Evolutionary conservation across 2,113 vertebrate species (phyloP).

Genomic region (Aphelocoma coerulescens): DNA sequence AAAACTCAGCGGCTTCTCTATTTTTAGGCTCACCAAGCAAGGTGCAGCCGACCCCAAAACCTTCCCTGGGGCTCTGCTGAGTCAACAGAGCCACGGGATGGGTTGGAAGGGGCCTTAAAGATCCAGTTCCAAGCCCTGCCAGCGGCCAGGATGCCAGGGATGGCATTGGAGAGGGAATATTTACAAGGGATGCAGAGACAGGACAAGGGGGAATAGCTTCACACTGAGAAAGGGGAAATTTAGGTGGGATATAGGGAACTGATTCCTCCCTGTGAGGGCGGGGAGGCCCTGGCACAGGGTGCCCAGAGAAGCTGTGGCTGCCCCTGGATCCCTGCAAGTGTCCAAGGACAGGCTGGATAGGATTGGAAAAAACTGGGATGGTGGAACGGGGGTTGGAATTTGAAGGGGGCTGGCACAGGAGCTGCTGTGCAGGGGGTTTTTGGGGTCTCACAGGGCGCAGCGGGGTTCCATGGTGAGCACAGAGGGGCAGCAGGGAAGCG

Average conservation of each 20-base stretch:
- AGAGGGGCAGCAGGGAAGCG: background rate
- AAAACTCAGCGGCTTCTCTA: background rate
- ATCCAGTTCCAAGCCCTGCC: background rate
- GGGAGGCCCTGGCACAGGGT: background rate
- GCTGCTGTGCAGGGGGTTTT: background rate
- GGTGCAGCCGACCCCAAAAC: background rate
- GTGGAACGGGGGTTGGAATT: background rate
- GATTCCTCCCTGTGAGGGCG: background rate
- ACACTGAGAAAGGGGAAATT: background rate
- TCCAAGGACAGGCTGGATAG: background rate
- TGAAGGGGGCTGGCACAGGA: background rate
- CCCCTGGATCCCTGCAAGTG: background rate
- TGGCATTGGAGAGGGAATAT: background rate
- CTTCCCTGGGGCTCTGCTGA: background rate
- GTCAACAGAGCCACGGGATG: background rate
- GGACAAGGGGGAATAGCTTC: too few species aligned
- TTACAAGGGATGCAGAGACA: background rate
- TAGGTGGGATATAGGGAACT: background rate
- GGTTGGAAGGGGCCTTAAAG: background rate
- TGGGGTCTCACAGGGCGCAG: background rate
- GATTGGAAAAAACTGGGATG: background rate
- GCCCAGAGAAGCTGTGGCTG: background rate
- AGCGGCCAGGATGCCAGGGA: background rate
- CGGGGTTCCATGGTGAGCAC: background rate
- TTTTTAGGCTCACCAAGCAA: background rate